Percentiles rank a stretch among this genome's conserved stretches.
phyloP scores from a whole-genome alignment of 2,888 invertebrate genomes.

The Crocallis elinguaria region DNA sequence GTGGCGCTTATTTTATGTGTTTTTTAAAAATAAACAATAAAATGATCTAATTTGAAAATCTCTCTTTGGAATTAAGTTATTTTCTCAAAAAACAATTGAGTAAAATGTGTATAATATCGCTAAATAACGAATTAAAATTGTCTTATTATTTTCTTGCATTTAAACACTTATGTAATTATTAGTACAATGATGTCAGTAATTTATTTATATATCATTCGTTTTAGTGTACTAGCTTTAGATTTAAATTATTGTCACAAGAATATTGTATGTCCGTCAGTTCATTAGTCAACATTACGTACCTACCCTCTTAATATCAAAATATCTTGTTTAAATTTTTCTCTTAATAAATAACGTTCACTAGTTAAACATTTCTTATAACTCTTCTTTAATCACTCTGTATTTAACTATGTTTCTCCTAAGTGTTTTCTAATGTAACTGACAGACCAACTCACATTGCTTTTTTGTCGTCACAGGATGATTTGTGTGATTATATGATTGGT shows the following conservation, averaged over 20 bases:
- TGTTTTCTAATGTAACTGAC: slow-evolving; percentile 23
- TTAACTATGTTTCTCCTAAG: slow-evolving; percentile 7
- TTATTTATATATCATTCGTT: slow-evolving; percentile 3
- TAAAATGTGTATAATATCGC: slow-evolving; percentile 12
- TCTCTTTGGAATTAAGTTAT: no score
- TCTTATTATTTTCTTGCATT: neutral
- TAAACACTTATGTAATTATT: neutral
- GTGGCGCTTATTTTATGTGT: no score
- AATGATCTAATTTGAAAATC: no score
- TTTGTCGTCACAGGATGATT: slow-evolving; percentile 82
- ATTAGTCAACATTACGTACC: slow-evolving; percentile 15
- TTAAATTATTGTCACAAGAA: slow-evolving; percentile 10
- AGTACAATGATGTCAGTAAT: neutral
- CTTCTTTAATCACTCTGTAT: neutral
- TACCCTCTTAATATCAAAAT: neutral
- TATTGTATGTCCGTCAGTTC: slow-evolving; percentile 18
- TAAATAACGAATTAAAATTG: neutral
- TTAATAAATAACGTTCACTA: neutral
- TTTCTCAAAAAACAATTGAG: no score
- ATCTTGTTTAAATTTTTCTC: neutral
- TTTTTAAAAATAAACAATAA: no score
- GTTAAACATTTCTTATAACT: neutral
- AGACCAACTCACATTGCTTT: slow-evolving; percentile 51
- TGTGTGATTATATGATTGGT: slow-evolving; percentile 85
- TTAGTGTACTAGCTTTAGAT: slow-evolving; percentile 10